Evolutionary conservation across 1,140 invertebrate species (phyloP).

Genomic region (Brachionus rotundiformis): DNA sequence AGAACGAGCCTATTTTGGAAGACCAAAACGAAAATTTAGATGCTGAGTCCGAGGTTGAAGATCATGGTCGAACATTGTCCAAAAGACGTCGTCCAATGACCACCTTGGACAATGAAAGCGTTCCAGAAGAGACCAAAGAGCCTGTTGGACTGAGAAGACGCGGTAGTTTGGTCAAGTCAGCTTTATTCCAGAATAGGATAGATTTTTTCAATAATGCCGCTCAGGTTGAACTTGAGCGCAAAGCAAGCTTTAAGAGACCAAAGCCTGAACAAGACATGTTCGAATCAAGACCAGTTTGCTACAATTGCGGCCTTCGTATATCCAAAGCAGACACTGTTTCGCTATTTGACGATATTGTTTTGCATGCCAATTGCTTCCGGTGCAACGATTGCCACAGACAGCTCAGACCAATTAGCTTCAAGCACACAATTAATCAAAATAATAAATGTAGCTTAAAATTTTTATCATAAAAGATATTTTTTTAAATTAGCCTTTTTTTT

Average conservation of each 20-base stretch:
- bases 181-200: conserved; percentile 21
- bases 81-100: neutral
- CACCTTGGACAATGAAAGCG: neutral
- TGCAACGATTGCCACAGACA: neutral
- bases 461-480: neutral
- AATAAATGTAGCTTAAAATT: conserved; percentile 3
- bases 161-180: conserved; percentile 28
- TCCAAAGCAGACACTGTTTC: neutral
- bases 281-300: neutral
- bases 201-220: conserved; percentile 17
- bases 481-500: neutral
- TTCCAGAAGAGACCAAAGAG: neutral
- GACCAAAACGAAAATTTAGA: neutral
- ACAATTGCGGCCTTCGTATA: neutral
- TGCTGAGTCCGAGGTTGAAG: neutral
- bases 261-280: neutral
- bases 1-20: conserved; percentile 5
- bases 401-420: neutral
- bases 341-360: neutral
- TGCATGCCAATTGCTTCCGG: conserved; percentile 41
- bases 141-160: neutral
- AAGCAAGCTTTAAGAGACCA: neutral
- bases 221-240: neutral
- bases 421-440: neutral
- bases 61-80: neutral